A percentile compares a stretch with the other conserved stretches of the same genome.
Evolutionary conservation across 2,888 invertebrate species (phyloP).

Genomic region (Tridacna crocea): DNA sequence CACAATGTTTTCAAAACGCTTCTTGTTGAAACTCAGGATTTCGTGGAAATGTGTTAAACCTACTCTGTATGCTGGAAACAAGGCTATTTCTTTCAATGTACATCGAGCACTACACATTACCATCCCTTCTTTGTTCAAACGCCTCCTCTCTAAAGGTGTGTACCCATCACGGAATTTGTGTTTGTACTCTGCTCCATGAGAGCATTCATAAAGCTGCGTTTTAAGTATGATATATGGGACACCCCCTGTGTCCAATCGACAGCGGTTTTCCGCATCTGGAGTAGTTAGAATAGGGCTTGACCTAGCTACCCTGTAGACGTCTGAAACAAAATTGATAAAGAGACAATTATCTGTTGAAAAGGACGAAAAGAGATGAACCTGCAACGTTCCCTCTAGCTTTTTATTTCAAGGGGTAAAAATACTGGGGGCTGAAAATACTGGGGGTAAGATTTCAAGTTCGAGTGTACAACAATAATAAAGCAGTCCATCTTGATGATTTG

Average conservation of each 20-base stretch:
- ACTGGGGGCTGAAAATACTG: too few relatives aligned
- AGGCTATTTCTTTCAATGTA: not conserved
- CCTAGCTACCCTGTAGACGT: not conserved
- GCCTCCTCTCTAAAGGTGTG: not conserved
- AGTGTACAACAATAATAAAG: too few relatives aligned
- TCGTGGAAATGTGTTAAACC: not conserved
- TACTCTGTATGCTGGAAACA: conserved; percentile 1
- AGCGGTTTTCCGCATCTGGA: not conserved
- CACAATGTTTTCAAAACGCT: too few relatives aligned
- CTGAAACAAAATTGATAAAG: not conserved
- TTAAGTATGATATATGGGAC: not conserved
- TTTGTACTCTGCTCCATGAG: not conserved
- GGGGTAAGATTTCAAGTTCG: too few relatives aligned
- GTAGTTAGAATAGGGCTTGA: not conserved
- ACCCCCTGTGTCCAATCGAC: conserved; percentile 1
- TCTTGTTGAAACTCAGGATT: too few relatives aligned
- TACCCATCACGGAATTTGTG: not conserved
- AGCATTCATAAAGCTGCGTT: not conserved
- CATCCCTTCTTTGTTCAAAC: not conserved
- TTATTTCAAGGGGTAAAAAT: too few relatives aligned
- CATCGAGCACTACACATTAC: not conserved
- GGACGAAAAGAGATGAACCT: too few relatives aligned
- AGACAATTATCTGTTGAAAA: too few relatives aligned
- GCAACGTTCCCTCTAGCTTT: too few relatives aligned
- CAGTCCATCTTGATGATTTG: too few relatives aligned